A percentile compares a stretch with the other conserved stretches of the same genome.
Conservation (phyloP, 1,140 invertebrate genomes). For the Medauroidea extradentata region DNA sequence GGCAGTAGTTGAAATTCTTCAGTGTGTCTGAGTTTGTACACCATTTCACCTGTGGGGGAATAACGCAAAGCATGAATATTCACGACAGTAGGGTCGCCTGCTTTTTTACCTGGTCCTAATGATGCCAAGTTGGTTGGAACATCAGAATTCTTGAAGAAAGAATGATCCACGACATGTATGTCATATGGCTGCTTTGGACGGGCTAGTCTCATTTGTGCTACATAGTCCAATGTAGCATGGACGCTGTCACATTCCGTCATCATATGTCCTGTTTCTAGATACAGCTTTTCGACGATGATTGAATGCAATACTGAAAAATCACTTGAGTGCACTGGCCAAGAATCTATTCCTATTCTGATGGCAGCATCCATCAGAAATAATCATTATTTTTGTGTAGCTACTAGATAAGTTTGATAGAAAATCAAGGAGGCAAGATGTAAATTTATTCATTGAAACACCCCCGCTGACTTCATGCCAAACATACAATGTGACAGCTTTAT, state of each 20-base stretch:
- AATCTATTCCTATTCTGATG: conserved; percentile 37
- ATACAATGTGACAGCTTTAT: no score
- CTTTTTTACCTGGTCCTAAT: not conserved
- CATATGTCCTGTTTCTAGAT: conserved; percentile 36
- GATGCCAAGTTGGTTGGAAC: not conserved
- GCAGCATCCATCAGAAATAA: conserved; percentile 34
- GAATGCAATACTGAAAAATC: conserved; percentile 24
- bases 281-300: conserved; percentile 39
- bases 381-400: conserved; percentile 20
- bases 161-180: conserved; percentile 12
- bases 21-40: no score
- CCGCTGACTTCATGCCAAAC: no score
- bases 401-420: no score
- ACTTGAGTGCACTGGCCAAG: conserved; percentile 35
- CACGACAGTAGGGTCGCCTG: not conserved
- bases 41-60: no score
- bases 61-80: not conserved
- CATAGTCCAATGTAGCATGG: conserved; percentile 29
- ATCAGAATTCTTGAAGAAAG: conserved; percentile 16
- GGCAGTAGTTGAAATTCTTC: no score
- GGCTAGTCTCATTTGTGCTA: conserved; percentile 19
- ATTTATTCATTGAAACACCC: no score
- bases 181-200: conserved; percentile 16
- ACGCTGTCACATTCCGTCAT: conserved; percentile 37
- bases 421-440: no score